Evolutionary conservation across 1,140 invertebrate genomes (phyloP), one percentile per base, ranked within the genome.

Genomic region (Xylocopa sonorina): DNA sequence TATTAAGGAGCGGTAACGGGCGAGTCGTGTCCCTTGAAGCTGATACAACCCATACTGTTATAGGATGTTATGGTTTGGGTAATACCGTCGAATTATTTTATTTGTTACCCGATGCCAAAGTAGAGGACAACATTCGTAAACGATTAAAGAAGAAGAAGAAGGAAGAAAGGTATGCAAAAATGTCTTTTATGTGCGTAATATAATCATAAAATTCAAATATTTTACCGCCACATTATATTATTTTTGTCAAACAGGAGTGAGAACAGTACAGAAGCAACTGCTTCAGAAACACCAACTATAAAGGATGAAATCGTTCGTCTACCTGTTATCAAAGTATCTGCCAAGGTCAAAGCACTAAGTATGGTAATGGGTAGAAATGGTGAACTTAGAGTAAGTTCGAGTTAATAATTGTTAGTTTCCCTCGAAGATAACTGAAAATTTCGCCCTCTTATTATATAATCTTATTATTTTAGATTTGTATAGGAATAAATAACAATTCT

Each of bases 41-140:
- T 48, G 96, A 98, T 91, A 89, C 91, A 10, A 94, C 95, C 60
- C 94, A 96, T 80, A 94, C 94, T 84, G 88, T 98, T 24, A 87
- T 99, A 0, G 95, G 95, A 12, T 98, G 97, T 92, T 96, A 98
- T 91, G 97, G 98, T 6, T 96, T 94, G 34, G 97, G 98, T 85
- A 95, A 95, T 78, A 92, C 94, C 14, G 91, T 99, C 16, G 98
- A 99, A 93, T 90, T 98, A 46, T 99, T 98, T 90, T 93, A 95
- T 62, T 95, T 99, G 79, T 95, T 96, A 83, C 92, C 95, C 1
- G 94, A 97, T 21, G 95, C 96, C 53, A 96, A 98, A 90, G 94
- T 97, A 0, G 94, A 95, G 71, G 87, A 93, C 38, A 94, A 95
- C 82, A 92, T 96, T 78, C 92, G 93, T 16, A 99, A 98, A 93